Evolutionary conservation across 2,113 vertebrate genomes (phyloP), one percentile per base, ranked within the genome.

Genomic region (Lepus europaeus): DNA sequence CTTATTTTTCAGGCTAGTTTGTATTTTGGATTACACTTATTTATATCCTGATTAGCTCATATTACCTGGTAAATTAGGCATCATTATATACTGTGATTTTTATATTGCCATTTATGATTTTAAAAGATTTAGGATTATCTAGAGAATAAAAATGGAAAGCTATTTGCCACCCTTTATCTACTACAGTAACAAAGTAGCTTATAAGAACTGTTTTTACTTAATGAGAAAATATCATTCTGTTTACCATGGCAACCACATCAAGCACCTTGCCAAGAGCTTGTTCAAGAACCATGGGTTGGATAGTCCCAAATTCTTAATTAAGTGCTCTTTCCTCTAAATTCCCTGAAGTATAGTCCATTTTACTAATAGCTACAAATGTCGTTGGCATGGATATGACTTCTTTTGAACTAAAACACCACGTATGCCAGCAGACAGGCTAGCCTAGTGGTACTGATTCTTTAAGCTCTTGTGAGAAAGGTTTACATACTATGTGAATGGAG

Each of bases 261-360:
- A 88, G 69, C 89, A 82, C 19, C 7, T 93, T 93, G 93, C 89
- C 87, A 95, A 93, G 83, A 88, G 39, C 51, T 45, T 78, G 61
- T 95, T 95, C 63, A 92, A 87, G 68, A 96, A 95, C 27, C 87
- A 92, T 93, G 81, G 45, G 49, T 74, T 96, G 77, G 89, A 91
- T 66, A 86, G 36, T 27, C 27, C 36, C 74, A 93, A 97, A 95
- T 87, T 39, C 77, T 97, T 97, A 95, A 94, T 97, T 97, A 97
- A 97, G 70, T 93, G 89, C 33, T 96, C 95, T 97, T 96, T 94
- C 61, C 94, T 97, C 89, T 95, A 96, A 98, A 96, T 97, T 97
- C 93, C 72, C 81, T 89, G 29, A 87, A 97, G 76, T 80, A 77
- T 36, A 92, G 87, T 95, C 91, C 33, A 95, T 97, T 97, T 84